Evolutionary conservation across 2,113 vertebrate species (phyloP), one percentile per base, ranked within the genome.

Genomic region (Orcinus orca): DNA sequence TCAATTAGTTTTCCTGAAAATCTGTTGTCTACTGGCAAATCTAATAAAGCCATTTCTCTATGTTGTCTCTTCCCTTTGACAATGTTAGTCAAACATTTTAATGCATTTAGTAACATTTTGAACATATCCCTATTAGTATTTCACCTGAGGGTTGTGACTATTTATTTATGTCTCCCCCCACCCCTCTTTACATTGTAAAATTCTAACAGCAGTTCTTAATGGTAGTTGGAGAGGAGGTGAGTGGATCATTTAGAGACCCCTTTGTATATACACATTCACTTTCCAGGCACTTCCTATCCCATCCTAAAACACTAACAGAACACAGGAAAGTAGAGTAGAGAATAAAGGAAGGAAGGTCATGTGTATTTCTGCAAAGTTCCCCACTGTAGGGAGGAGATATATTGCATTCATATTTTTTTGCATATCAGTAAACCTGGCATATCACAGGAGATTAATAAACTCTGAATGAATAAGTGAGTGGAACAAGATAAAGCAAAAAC

Each of bases 1-100:
- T 14, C 47, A 86, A 90, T 33, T 44, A 47, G 38, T 38, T 93
- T 65, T 89, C 58, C n/a, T 68, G 31, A 58, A 95, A 97, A 93
- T 53, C 20, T 88, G 6, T 29, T 44, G 18, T 65, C 67, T 67
- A 21, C 33, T 76, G n/a, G 12, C 36, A 90, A 82, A 36, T 53
- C 6, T 15, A 41, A 50, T 25, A 53, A 95, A 31, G 50, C 33
- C 33, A 15, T 47, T 80, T 15, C 60, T 55, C 44, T 36, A 7
- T 2, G 31, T 38, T 88, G 15, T 36, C 73, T 44, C 6, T 96
- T 62, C 5, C n/a, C 20, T 36, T 60, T 9, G 20, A 83, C n/a
- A n/a, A 23, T 53, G 14, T 74, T n/a, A 90, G 3, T 26, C 80
- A 80, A 89, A 93, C 21, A 82, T n/a, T 68, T 41, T 7, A 62